Evolutionary conservation across 1,140 invertebrate genomes (phyloP).

Genomic region (Cotesia chilonis): DNA sequence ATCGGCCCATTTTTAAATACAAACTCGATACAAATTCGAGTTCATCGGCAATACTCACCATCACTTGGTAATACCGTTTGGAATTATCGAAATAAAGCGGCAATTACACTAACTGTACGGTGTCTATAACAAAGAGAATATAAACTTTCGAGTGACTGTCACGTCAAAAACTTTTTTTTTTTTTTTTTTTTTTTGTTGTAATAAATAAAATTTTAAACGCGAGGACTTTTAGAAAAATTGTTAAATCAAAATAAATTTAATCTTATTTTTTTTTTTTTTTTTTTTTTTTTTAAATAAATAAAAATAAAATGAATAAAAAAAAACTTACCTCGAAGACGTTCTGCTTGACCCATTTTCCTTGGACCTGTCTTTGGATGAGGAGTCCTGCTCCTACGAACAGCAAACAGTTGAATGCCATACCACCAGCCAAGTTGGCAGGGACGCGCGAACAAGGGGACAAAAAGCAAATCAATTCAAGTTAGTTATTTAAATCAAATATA

Average conservation of each 20-base stretch:
- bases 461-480: slow-evolving; percentile 63
- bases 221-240: slow-evolving; percentile 6
- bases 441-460: slow-evolving; percentile 66
- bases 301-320: not conserved
- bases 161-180: slow-evolving; percentile 30
- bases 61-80: slow-evolving; percentile 61
- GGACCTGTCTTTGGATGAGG: slow-evolving; percentile 64
- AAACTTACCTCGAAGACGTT: slow-evolving; percentile 66
- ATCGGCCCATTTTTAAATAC: slow-evolving; percentile 3
- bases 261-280: not conserved
- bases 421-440: slow-evolving; percentile 67
- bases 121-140: slow-evolving; percentile 66
- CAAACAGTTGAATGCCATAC: slow-evolving; percentile 70
- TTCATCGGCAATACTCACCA: slow-evolving; percentile 57
- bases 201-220: slow-evolving; percentile 19
- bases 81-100: slow-evolving; percentile 65
- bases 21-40: slow-evolving; percentile 17
- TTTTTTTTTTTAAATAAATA: not conserved
- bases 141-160: slow-evolving; percentile 59
- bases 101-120: slow-evolving; percentile 65
- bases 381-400: slow-evolving; percentile 72
- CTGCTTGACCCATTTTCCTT: slow-evolving; percentile 70
- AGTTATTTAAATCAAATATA: slow-evolving; percentile 49
- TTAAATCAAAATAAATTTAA: not conserved
- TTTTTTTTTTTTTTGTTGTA: not conserved